Evolutionary conservation across 2,888 invertebrate genomes (phyloP), one percentile per base, ranked within the genome.

Genomic region (Lobophora halterata): DNA sequence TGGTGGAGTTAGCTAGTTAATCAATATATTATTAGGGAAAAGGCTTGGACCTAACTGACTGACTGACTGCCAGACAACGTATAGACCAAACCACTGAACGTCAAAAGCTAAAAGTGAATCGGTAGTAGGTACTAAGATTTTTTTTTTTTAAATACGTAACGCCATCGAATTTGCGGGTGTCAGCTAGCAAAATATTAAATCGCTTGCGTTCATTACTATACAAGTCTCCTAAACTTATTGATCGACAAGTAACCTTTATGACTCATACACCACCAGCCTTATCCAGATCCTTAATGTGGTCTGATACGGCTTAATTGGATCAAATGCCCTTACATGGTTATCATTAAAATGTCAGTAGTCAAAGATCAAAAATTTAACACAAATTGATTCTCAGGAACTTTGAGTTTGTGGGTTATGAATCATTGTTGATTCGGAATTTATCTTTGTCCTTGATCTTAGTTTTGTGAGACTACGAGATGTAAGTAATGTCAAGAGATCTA

Each of bases 251-350:
- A 46, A 54, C 51, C 45, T 33, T 51, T 44, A 52, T 76, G 72
- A 71, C 50, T 72, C 74, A 74, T 49, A 57, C 45, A 53, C 46
- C 38, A 33, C n/a, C 53, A 56, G 56, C 55, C 44, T 64, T 65
- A 67, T 65, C 64, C 58, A 56, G 55, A 16, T 14, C 36, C 36
- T 53, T 48, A 53, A 53, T 41, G 44, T 46, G 38, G 38, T 56
- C 51, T 53, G 59, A 58, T 41, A 50, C 39, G 38, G 25, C 52
- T 69, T 83, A 81, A 83, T 83, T 83, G 82, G 80, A 67, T 43
- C 46, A 77, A 78, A 80, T 76, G 64, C 55, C 76, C 77, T 57
- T 67, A 63, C 60, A 73, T 61, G 62, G 79, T 23, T 41, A 50
- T 58, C 62, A 61, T 67, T 60, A 66, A 61, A 61, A 61, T 64